These are phyloP conservation scores for Pristionchus arcanus DNA, from an alignment of 2,888 invertebrate genomes.

Conservation along the genomic window DNA sequence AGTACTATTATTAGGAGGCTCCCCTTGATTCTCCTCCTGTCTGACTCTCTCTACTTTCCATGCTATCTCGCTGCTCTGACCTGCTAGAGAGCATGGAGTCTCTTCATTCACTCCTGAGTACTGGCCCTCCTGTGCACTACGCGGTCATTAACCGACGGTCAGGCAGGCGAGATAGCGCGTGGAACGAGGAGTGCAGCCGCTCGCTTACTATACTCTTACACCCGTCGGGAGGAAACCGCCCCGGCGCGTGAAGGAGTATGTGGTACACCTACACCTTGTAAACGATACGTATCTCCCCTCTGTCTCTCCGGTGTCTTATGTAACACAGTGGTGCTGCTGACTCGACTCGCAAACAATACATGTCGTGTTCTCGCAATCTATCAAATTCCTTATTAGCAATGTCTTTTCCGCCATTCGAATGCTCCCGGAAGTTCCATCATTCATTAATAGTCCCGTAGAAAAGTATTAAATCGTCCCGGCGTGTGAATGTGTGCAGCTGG, in stretches of 20 bases:
- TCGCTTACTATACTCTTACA: conserved; percentile 16
- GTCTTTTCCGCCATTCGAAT: no score
- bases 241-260: neutral
- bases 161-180: neutral
- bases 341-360: neutral
- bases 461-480: neutral
- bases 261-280: neutral
- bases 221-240: conserved; percentile 18
- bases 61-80: no score
- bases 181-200: neutral
- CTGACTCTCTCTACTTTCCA: no score
- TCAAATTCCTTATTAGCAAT: no score
- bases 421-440: no score
- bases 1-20: conserved; percentile 16
- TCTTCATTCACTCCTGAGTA: neutral
- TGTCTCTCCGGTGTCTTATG: neutral
- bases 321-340: neutral
- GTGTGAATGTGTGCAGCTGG: neutral
- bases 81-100: no score
- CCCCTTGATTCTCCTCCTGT: neutral
- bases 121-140: neutral
- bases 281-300: neutral
- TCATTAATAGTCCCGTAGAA: no score
- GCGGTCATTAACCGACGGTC: neutral
- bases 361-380: neutral